Conservation (phyloP, 2,888 invertebrate genomes). For the Campaea margaritaria region DNA sequence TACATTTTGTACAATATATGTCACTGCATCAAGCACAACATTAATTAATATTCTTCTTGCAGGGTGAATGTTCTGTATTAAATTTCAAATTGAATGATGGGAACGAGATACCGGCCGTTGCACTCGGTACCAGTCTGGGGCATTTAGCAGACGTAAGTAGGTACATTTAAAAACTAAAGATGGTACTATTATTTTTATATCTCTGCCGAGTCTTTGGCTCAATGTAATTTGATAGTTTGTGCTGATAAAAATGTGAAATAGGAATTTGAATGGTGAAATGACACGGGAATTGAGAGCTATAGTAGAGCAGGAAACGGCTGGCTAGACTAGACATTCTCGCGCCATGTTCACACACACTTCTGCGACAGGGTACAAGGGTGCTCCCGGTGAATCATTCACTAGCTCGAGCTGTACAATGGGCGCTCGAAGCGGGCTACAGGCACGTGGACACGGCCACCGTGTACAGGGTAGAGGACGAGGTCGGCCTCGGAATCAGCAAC, state of each 20-base stretch:
- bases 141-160: constrained; percentile 71
- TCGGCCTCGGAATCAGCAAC: constrained; percentile 89
- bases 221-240: constrained; percentile 10
- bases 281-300: constrained; percentile 8
- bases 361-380: constrained; percentile 68
- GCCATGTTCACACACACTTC: constrained; percentile 38
- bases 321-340: constrained; percentile 18
- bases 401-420: constrained; percentile 88
- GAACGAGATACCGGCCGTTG: constrained; percentile 67
- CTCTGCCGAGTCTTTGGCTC: constrained; percentile 1
- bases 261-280: constrained; percentile 6
- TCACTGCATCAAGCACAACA: no score
- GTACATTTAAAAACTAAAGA: constrained; percentile 3
- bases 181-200: constrained; percentile 16
- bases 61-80: constrained; percentile 43
- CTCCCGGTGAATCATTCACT: constrained; percentile 77
- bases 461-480: constrained; percentile 90
- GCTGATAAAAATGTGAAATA: background rate
- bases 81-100: constrained; percentile 68
- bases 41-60: no score
- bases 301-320: background rate
- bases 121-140: constrained; percentile 74
- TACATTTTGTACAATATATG: no score
- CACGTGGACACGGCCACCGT: constrained; percentile 93
- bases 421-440: constrained; percentile 91